Evolutionary conservation across 1,140 invertebrate species (phyloP).

Genomic region (Melitaea cinxia): DNA sequence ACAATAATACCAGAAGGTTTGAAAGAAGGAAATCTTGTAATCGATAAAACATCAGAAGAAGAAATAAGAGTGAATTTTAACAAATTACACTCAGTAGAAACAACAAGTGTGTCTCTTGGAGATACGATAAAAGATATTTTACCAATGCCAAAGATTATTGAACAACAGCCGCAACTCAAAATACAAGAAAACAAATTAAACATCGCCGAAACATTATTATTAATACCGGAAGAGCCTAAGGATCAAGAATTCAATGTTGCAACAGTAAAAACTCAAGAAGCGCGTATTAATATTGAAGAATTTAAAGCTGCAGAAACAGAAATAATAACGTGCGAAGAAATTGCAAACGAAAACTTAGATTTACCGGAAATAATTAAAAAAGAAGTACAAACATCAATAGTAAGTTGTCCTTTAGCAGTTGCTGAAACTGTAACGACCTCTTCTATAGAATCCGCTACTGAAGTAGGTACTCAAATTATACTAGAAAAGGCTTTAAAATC

Average conservation of each 20-base stretch:
- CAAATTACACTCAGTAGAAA: background rate
- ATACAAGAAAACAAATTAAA: slow-evolving; percentile 12
- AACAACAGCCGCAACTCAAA: slow-evolving; percentile 5
- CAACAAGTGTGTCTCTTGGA: background rate
- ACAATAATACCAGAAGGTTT: slow-evolving; percentile 14
- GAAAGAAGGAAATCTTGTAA: slow-evolving; percentile 20
- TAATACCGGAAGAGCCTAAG: slow-evolving; percentile 21
- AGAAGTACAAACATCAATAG: background rate
- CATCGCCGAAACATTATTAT: background rate
- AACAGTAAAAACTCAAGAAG: slow-evolving; percentile 5
- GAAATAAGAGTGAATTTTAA: background rate
- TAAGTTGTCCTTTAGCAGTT: background rate
- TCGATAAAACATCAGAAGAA: background rate
- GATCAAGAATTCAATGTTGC: slow-evolving; percentile 13
- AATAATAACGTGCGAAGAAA: slow-evolving; percentile 10
- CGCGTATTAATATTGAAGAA: slow-evolving; percentile 18
- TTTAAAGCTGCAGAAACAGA: slow-evolving; percentile 23
- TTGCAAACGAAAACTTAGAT: background rate
- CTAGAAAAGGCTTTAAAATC: background rate
- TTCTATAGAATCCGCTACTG: background rate
- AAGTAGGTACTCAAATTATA: background rate
- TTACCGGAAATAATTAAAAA: slow-evolving; percentile 19
- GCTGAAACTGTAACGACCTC: slow-evolving; percentile 9
- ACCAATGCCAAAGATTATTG: background rate
- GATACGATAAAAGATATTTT: slow-evolving; percentile 6